These are phyloP conservation scores for Ormyrus rosae DNA, from an alignment of 2,888 invertebrate genomes.

Conservation along the genomic window DNA sequence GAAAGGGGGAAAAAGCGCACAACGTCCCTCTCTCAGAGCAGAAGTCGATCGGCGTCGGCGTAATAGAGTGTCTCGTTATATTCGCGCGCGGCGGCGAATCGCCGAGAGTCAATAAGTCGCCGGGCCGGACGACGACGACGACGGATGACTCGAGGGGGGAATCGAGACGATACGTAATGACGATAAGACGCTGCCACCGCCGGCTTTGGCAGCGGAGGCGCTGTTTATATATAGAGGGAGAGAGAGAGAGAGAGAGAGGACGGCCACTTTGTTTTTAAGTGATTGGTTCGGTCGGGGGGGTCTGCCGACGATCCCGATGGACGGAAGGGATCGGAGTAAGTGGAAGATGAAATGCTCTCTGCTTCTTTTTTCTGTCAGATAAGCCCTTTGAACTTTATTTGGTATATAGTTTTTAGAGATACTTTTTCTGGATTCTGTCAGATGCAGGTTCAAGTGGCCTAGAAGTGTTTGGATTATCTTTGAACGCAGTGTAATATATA, in stretches of 20 bases:
- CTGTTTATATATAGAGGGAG: too few relatives aligned
- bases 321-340: not conserved
- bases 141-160: not conserved
- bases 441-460: too few relatives aligned
- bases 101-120: not conserved
- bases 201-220: constrained; percentile 5
- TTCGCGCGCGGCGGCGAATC: constrained; percentile 9
- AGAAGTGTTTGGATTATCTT: too few relatives aligned
- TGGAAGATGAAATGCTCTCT: too few relatives aligned
- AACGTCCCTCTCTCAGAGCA: too few relatives aligned
- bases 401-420: too few relatives aligned
- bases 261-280: constrained; percentile 38
- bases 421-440: too few relatives aligned
- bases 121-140: constrained; percentile 12
- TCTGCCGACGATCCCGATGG: not conserved
- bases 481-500: too few relatives aligned
- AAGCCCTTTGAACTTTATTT: too few relatives aligned
- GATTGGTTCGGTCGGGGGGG: constrained; percentile 15
- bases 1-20: too few relatives aligned
- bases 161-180: constrained; percentile 27
- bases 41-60: constrained; percentile 16
- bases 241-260: not conserved
- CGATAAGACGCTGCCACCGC: constrained; percentile 23
- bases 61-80: constrained; percentile 43
- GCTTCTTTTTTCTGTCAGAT: too few relatives aligned